Base-by-base conservation (phyloP, 2,113 vertebrate genomes). In the Coreoperca whiteheadi region DNA sequence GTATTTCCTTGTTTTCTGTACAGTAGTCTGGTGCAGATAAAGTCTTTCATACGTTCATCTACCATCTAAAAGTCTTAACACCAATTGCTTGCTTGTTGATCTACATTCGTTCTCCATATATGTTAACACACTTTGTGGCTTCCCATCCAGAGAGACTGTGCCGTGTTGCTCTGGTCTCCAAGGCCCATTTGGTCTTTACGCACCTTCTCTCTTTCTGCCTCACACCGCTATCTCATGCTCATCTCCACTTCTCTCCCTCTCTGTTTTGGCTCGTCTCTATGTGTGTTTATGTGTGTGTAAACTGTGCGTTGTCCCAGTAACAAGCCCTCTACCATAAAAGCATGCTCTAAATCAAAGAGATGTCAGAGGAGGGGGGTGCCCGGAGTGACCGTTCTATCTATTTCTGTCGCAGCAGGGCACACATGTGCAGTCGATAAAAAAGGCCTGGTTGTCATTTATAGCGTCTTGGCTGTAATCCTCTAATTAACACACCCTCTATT, bases 401-500 rank as follows among this genome's bases (percentile, higher is more conserved):
- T 94, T 93, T 89, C 82, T 88, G 90, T 91, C 83, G 0, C 83
- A 56, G 88, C 84, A 28, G 86, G 76, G 59, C 74, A 77, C 89
- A 89, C 87, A 83, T 91, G 91, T 93, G 83, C 88, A 77, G 77
- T 90, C 86, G 90, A 90, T 91, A 94, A 92, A 92, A 66, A 81
- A 46, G 61, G 74, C 86, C 78, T 39, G 65, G 65, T 78, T 91
- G 89, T 92, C 90, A 89, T 90, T 92, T 92, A 83, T 87, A 91
- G 84, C 63, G 6, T 75, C 76, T 86, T 84, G 83, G 87, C 91
- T 89, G 73, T 92, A 83, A 91, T 93, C 89, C 88, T 84, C 92
- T 93, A 92, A 94, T 94, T 93, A 94, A 93, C 89, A 88, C 90
- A 82, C 73, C 86, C 90, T 77, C 92, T 94, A 94, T 94, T 93